phyloP scores from a whole-genome alignment of 2,888 invertebrate species.

The Tromatobia lineatoria region DNA sequence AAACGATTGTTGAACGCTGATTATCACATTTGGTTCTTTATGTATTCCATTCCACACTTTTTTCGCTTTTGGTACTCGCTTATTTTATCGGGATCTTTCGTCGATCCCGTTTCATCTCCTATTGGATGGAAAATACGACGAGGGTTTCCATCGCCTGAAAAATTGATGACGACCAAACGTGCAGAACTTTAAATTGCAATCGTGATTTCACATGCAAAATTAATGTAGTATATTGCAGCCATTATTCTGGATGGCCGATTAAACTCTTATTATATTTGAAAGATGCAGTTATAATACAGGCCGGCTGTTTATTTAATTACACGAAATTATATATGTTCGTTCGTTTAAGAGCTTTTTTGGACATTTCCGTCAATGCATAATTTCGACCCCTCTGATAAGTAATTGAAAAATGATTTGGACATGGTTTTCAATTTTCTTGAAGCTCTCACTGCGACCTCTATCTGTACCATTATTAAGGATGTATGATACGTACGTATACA shows the following conservation, averaged over 20 bases:
- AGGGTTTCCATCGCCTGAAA: conserved; percentile 60
- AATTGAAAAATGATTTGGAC: not conserved
- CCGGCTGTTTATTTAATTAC: not conserved
- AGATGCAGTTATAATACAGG: not conserved
- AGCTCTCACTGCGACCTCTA: not conserved
- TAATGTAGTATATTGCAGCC: not conserved
- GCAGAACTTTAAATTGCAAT: conserved; percentile 79
- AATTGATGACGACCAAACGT: conserved; percentile 77
- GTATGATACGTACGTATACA: too few species aligned
- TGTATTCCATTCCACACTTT: conserved; percentile 54
- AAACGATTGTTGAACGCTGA: conserved; percentile 37
- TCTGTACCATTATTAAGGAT: not conserved
- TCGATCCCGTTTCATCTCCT: conserved; percentile 22
- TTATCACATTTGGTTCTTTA: not conserved
- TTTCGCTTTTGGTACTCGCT: conserved; percentile 42
- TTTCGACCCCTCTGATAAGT: not conserved
- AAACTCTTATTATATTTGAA: not conserved
- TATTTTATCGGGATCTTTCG: conserved; percentile 33
- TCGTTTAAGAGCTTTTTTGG: not conserved
- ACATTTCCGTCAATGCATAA: not conserved
- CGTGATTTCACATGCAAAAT: conserved; percentile 75
- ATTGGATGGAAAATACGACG: not conserved
- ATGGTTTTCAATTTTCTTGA: not conserved
- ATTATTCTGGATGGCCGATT: not conserved
- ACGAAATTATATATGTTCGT: not conserved